Percentiles rank a stretch among this genome's conserved stretches.
Conservation (phyloP, 2,113 vertebrate genomes). For the Nematolebias whitei region DNA sequence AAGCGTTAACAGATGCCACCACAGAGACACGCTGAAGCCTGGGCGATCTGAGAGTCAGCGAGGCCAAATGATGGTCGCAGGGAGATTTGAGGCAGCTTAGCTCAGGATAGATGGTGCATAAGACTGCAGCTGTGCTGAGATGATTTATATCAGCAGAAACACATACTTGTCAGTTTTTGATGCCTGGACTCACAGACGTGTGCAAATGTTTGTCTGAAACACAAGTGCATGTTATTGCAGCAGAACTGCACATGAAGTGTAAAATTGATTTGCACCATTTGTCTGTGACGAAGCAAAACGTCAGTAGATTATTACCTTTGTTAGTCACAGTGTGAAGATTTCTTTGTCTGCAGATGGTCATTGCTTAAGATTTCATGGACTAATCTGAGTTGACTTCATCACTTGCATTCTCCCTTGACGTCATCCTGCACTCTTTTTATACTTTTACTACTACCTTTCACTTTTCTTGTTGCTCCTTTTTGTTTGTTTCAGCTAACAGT, state of each 20-base stretch:
- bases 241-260: constrained; percentile 48
- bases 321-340: constrained; percentile 20
- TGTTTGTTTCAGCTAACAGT: too few relatives aligned
- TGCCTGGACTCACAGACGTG: constrained; percentile 40
- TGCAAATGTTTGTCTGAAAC: constrained; percentile 45
- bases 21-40: constrained; percentile 40
- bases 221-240: constrained; percentile 50
- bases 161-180: constrained; percentile 45
- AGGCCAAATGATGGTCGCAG: constrained; percentile 76
- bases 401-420: constrained; percentile 21
- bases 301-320: constrained; percentile 37
- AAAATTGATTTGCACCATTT: constrained; percentile 64
- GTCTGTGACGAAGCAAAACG: constrained; percentile 45
- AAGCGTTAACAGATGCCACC: constrained; percentile 53
- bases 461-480: too few relatives aligned
- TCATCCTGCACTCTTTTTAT: not conserved
- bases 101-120: constrained; percentile 74
- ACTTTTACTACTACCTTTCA: too few relatives aligned
- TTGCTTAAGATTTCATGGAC: constrained; percentile 12
- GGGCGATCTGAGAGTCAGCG: constrained; percentile 67
- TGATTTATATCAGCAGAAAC: constrained; percentile 78
- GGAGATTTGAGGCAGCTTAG: constrained; percentile 84
- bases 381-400: not conserved
- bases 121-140: constrained; percentile 80
- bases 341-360: constrained; percentile 37